Base-by-base conservation (phyloP, 2,113 vertebrate genomes). In the Etheostoma spectabile region DNA sequence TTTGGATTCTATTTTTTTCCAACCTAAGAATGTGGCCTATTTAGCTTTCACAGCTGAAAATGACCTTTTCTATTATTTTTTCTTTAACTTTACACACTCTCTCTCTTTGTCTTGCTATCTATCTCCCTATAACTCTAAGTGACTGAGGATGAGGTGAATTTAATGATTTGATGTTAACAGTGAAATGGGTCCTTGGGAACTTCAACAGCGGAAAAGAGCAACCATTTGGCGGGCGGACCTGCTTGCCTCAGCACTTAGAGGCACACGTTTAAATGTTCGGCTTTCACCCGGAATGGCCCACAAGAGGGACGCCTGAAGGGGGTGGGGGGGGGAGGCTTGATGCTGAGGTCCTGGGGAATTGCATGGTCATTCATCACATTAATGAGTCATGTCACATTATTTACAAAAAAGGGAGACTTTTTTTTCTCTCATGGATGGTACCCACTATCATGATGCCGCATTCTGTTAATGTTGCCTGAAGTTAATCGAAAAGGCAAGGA, bases 231-330 rank as follows among this genome's bases (percentile, higher is more conserved):
- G 22, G 22, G 57, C 16, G 49, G 71, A 91, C 56, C 62, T 93
- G 93, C 92, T 93, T 86, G 92, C 88, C 84, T 95, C 94, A 93
- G 94, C 93, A 92, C 83, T 94, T 89, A 79, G 27, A 78, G 69
- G 45, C 64, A 53, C 79, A 83, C 60, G 60, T 88, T 91, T 91
- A 91, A 92, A 91, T 79, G 83, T 80, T 84, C 79, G 62, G 86
- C 86, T 90, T 79, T 91, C 87, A 89, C 86, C 86, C 79, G 70
- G 86, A 92, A 89, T 85, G 83, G 87, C 81, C 85, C 67, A 77
- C 84, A 45, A 74, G 87, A 88, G 89, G 75, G 69, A 60, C 8
- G 57, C 77, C 76, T 78, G 78, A 69, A 69, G 74, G 86, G 80
- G 33, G 59, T 5, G 27, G 24, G 12, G 48, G 48, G 27, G 24